Percentiles rank a stretch among this genome's conserved stretches.
These are phyloP conservation scores for Trematomus bernacchii DNA, from an alignment of 2,797 vertebrate genomes.

Conservation along the genomic window DNA sequence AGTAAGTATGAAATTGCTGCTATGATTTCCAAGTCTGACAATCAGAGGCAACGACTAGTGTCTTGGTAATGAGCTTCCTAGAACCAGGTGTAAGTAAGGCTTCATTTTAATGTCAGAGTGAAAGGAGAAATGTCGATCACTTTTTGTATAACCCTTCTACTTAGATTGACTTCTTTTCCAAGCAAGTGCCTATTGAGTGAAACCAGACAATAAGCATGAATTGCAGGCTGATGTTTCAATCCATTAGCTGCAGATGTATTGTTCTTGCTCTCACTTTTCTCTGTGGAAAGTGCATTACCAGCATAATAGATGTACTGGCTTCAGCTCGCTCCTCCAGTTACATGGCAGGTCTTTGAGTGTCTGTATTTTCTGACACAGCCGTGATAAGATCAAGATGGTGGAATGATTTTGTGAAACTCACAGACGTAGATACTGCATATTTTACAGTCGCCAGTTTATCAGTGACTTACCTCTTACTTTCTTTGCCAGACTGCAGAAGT, in stretches of 20 bases:
- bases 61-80: neutral
- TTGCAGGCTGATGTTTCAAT: conserved; percentile 38
- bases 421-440: neutral
- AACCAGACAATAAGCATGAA: conserved; percentile 32
- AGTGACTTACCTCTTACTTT: neutral
- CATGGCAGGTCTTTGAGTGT: conserved; percentile 6
- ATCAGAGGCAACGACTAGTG: neutral
- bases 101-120: conserved; percentile 28
- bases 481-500: neutral
- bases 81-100: neutral
- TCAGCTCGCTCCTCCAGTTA: conserved; percentile 16
- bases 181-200: conserved; percentile 33
- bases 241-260: conserved; percentile 28
- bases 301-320: conserved; percentile 19
- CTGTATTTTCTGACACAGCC: neutral
- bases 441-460: neutral
- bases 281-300: conserved; percentile 27
- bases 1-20: neutral
- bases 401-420: conserved; percentile 13
- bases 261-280: conserved; percentile 27
- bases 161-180: conserved; percentile 20
- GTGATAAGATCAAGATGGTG: conserved; percentile 12
- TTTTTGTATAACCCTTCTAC: conserved; percentile 18
- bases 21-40: conserved; percentile 1
- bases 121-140: conserved; percentile 29